Percentiles rank a stretch among this genome's conserved stretches.
These are phyloP conservation scores for Sylvicola cinctus DNA, from an alignment of 2,888 invertebrate species.

Conservation along the genomic window DNA sequence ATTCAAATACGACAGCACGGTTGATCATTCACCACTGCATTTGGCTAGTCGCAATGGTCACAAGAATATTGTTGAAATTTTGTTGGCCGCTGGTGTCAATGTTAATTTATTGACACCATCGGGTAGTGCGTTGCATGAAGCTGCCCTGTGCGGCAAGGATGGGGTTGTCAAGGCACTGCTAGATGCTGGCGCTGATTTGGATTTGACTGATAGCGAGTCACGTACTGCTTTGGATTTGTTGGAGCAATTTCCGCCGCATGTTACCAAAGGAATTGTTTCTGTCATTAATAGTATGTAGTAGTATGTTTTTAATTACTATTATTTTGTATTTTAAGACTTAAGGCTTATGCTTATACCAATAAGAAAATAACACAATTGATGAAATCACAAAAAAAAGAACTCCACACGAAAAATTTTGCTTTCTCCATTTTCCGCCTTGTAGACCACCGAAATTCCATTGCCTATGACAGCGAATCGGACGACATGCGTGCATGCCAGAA, in stretches of 20 bases:
- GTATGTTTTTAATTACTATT: neutral
- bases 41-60: conserved; percentile 84
- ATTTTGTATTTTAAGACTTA: neutral
- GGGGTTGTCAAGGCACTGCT: conserved; percentile 68
- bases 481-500: conserved; percentile 26
- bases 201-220: conserved; percentile 55
- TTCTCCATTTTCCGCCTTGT: conserved; percentile 6
- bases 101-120: conserved; percentile 69
- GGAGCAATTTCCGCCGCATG: conserved; percentile 72
- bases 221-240: conserved; percentile 75
- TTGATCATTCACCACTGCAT: conserved; percentile 71
- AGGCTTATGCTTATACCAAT: no score
- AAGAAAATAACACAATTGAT: neutral
- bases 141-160: conserved; percentile 77
- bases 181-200: conserved; percentile 61
- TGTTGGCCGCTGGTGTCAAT: conserved; percentile 68
- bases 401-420: neutral
- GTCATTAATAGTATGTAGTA: conserved; percentile 55
- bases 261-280: conserved; percentile 66
- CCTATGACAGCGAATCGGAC: conserved; percentile 34
- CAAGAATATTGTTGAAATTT: conserved; percentile 60
- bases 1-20: conserved; percentile 26
- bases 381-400: neutral
- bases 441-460: conserved; percentile 17
- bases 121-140: conserved; percentile 86